Evolutionary conservation across 2,113 vertebrate genomes (phyloP), one percentile per base, ranked within the genome.

Genomic region (Zosterops lateralis): DNA sequence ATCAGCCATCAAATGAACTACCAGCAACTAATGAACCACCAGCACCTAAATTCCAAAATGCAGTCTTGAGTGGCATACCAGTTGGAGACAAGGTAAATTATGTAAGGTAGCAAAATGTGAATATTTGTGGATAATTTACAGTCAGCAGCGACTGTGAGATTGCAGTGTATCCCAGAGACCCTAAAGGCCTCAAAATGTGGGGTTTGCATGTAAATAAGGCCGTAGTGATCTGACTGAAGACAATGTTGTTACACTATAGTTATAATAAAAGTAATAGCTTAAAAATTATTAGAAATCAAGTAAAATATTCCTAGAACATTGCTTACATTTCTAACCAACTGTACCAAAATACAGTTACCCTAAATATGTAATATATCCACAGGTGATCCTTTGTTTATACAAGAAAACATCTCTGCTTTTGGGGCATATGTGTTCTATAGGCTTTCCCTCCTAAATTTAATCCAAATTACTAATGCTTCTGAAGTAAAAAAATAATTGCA

Each of bases 401-500:
- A 66, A 44, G 47, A 87, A 78, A 76, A 70, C 58, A 86, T 44
- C 38, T 84, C 88, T 89, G 47, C 22, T 83, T 48, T 66, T 84
- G 18, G 14, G 17, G 5, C 58, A 25, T 81, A 65, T 38, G 17
- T 89, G 67, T 51, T 67, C 72, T 93, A 54, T 88, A 89, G 79
- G 96, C 89, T 96, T 95, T 94, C 90, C 72, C 38, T 87, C 62
- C 45, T 73, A 93, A 90, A 92, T 84, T 95, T 96, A 17, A 38
- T 84, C 60, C 90, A 89, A 95, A 96, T 94, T 94, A 48, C 64
- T 91, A 93, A 95, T 65, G 54, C 10, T 94, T 86, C 87, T 89
- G 85, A 95, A 96, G 94, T 95, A 95, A 96, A 88, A 97, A 93
- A 95, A 66, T n/a, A 95, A 84, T 62, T 93, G 70, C 84, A 92